A percentile compares a stretch with the other conserved stretches of the same genome.
These are phyloP conservation scores for Ovibos moschatus DNA, from an alignment of 2,113 vertebrate species.

Conservation along the genomic window DNA sequence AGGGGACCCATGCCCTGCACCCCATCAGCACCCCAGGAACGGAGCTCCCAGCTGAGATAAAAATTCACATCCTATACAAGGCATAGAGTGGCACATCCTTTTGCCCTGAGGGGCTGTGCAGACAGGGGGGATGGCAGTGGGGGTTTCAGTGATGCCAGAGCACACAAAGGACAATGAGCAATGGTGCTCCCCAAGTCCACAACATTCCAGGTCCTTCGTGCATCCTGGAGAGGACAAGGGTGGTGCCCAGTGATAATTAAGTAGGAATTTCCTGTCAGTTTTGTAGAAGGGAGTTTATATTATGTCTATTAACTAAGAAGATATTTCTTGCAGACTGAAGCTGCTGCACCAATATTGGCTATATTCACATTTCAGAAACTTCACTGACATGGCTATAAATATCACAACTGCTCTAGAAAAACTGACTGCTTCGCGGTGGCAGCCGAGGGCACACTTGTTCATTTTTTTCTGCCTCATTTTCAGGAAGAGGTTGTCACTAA, in stretches of 20 bases:
- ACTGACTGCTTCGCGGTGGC: fast-evolving
- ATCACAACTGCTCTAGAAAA: not conserved
- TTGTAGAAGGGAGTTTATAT: not conserved
- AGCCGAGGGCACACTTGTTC: not conserved
- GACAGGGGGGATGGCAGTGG: fast-evolving
- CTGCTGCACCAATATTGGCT: not conserved
- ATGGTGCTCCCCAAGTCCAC: not conserved
- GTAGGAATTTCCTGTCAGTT: not conserved
- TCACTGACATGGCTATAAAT: not conserved
- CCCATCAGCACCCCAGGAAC: not conserved
- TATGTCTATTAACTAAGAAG: not conserved
- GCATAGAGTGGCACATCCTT: not conserved
- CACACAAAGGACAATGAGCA: not conserved
- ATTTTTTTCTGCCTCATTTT: not conserved
- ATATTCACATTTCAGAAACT: not conserved
- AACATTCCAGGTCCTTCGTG: not conserved
- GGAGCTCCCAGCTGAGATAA: not conserved
- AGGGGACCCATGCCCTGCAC: not conserved
- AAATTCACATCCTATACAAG: not conserved
- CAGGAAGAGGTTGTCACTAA: not conserved
- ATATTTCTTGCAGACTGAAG: not conserved
- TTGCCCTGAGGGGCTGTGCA: not conserved
- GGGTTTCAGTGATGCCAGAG: not conserved
- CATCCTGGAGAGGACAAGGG: not conserved
- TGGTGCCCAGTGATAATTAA: not conserved